Evolutionary conservation across 2,113 vertebrate genomes (phyloP).

Genomic region (Scytalopus superciliaris): DNA sequence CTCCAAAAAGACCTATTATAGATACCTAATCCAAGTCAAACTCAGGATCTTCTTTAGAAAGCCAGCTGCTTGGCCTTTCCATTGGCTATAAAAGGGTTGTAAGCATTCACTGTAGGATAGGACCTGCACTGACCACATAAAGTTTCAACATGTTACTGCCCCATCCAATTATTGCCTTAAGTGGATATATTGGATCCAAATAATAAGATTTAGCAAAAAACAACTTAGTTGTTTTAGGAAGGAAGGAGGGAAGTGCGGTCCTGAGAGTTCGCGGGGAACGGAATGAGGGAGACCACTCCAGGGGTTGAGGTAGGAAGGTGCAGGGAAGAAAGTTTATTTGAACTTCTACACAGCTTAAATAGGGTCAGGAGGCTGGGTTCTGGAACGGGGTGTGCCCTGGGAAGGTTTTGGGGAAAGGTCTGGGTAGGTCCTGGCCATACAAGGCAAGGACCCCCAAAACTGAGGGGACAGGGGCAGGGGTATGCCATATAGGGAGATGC

Average conservation of each 20-base stretch:
- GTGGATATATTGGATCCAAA: background rate
- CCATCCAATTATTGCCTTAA: background rate
- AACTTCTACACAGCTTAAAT: too few species aligned
- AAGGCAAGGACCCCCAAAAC: too few species aligned
- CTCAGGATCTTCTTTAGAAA: background rate
- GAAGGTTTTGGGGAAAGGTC: too few species aligned
- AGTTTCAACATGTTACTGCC: background rate
- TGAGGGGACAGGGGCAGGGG: too few species aligned
- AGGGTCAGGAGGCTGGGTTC: too few species aligned
- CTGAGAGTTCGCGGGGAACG: too few species aligned
- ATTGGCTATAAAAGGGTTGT: background rate
- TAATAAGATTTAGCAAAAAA: background rate
- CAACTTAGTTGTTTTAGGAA: background rate
- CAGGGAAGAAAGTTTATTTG: too few species aligned
- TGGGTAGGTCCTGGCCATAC: too few species aligned
- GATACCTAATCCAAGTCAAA: background rate
- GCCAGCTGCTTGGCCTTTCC: background rate
- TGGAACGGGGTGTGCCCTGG: too few species aligned
- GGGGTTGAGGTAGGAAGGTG: too few species aligned
- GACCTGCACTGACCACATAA: background rate
- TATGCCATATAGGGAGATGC: too few species aligned
- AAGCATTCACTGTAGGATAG: background rate
- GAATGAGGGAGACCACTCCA: too few species aligned
- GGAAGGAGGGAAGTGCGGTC: background rate
- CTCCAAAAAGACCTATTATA: background rate